Conservation (phyloP, 2,797 vertebrate species). For the Cynopterus sphinx region DNA sequence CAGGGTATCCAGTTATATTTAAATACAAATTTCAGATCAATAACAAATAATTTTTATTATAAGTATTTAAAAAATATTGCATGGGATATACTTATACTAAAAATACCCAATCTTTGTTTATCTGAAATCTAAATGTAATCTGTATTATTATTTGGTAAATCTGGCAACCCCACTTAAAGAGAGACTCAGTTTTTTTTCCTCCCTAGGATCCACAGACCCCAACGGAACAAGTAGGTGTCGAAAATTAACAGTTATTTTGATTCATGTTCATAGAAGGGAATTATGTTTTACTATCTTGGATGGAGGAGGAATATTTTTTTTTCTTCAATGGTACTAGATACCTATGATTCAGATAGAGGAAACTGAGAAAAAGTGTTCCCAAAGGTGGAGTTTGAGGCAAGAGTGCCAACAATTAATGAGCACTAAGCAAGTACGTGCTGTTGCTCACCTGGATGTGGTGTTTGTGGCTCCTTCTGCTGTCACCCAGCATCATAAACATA, state of each 20-base stretch:
- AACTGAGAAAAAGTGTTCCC: not conserved
- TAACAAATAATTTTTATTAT: not conserved
- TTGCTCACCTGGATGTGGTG: not conserved
- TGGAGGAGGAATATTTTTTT: not conserved
- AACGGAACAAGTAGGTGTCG: not conserved
- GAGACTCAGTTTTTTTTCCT: not conserved
- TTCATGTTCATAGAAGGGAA: not conserved
- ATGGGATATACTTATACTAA: not conserved
- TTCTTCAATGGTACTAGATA: not conserved
- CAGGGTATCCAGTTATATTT: not conserved
- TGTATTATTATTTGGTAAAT: constrained; percentile 1
- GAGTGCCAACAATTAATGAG: not conserved
- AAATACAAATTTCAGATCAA: not conserved
- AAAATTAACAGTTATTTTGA: not conserved
- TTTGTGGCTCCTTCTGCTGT: not conserved
- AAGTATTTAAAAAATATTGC: not conserved
- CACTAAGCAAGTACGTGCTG: too few relatives aligned
- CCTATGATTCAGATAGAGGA: not conserved
- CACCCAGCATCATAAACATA: not conserved
- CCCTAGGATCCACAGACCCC: not conserved
- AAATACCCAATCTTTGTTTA: not conserved
- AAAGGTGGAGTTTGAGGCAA: not conserved
- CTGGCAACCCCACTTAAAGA: not conserved
- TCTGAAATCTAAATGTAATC: not conserved
- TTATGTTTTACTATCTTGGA: not conserved